Percentiles rank a stretch among this genome's conserved stretches.
Evolutionary conservation across 2,113 vertebrate species (phyloP).

Genomic region (Otocyon megalotis): DNA sequence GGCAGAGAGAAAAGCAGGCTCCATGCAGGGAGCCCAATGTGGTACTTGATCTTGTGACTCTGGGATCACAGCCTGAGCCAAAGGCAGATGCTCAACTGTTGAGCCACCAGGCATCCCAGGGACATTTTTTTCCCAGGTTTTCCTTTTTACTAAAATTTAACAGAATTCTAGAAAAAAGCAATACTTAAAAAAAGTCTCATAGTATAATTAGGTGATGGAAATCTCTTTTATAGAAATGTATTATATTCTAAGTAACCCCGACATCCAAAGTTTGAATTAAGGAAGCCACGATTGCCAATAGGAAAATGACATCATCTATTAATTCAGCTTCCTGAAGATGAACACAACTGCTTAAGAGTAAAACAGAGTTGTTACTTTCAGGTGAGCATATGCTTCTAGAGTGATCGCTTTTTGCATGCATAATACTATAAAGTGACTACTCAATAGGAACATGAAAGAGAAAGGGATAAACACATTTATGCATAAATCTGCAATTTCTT

Average conservation of each 20-base stretch:
- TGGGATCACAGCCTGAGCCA: too few relatives aligned
- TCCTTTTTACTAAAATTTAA: slow-evolving; percentile 31
- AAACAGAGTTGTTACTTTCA: slow-evolving; percentile 28
- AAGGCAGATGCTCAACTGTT: too few relatives aligned
- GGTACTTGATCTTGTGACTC: too few relatives aligned
- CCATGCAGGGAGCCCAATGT: too few relatives aligned
- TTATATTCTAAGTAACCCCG: background rate
- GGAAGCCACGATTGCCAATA: background rate
- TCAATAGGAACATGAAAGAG: background rate
- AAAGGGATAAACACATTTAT: background rate
- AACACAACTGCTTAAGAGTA: background rate
- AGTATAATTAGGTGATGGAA: background rate
- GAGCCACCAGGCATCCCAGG: too few relatives aligned
- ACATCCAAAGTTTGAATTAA: background rate
- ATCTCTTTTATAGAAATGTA: slow-evolving; percentile 19
- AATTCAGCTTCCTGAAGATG: background rate
- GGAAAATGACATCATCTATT: background rate
- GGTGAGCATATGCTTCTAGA: background rate
- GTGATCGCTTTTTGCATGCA: background rate
- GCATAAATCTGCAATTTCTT: background rate
- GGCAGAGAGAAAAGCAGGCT: too few relatives aligned
- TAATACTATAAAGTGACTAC: background rate
- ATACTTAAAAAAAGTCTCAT: background rate
- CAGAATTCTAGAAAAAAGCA: background rate
- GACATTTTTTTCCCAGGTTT: background rate